Percentiles rank a stretch among this genome's conserved stretches.
Evolutionary conservation across 2,113 vertebrate genomes (phyloP).

Genomic region (Malurus cyaneus): DNA sequence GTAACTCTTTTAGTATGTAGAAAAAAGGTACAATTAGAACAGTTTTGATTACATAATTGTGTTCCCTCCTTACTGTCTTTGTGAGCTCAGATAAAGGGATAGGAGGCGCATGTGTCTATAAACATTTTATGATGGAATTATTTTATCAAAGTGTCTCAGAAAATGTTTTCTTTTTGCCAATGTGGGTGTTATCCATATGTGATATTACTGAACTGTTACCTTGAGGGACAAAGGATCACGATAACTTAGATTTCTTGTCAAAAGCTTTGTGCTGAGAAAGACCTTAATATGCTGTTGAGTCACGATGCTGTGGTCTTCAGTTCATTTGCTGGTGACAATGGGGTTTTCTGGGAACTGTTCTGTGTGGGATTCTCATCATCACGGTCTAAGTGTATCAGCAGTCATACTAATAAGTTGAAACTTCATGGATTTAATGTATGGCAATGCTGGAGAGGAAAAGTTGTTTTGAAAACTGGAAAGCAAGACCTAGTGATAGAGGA

Average conservation of each 20-base stretch:
- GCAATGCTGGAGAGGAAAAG: background rate
- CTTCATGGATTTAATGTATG: background rate
- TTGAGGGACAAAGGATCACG: background rate
- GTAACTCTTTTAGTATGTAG: background rate
- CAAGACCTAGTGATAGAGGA: background rate
- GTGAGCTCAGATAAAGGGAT: background rate
- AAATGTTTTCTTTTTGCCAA: background rate
- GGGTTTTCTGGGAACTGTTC: background rate
- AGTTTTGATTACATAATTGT: background rate
- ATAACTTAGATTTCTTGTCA: background rate
- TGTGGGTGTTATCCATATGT: background rate
- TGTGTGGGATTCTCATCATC: background rate
- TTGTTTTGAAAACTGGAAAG: background rate
- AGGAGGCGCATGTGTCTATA: background rate
- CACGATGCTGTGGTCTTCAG: background rate
- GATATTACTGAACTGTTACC: background rate
- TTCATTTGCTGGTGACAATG: background rate
- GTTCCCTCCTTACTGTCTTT: background rate
- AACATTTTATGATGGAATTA: background rate
- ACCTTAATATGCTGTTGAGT: background rate
- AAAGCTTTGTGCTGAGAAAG: background rate
- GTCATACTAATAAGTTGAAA: background rate
- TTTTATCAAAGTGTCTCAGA: background rate
- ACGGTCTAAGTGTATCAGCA: background rate
- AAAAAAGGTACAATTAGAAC: background rate